These are phyloP conservation scores for Allobates femoralis DNA, from an alignment of 2,797 vertebrate genomes.

Conservation along the genomic window DNA sequence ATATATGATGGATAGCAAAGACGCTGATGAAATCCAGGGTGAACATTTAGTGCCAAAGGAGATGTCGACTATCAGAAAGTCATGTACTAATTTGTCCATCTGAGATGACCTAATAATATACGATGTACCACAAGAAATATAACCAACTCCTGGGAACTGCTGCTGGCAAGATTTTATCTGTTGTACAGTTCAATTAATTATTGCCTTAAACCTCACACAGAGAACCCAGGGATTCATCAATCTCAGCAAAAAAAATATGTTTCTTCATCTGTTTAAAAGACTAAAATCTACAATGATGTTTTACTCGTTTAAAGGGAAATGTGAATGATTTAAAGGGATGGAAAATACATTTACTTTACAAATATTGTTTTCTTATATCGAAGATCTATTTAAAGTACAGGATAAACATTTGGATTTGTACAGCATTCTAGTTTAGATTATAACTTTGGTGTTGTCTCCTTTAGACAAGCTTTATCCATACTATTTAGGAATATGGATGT, in stretches of 20 bases:
- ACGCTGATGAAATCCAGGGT: constrained; percentile 25
- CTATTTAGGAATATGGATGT: no score
- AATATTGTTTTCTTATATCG: not conserved
- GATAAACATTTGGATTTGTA: not conserved
- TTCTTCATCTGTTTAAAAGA: not conserved
- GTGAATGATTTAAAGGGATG: not conserved
- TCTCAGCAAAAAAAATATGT: not conserved
- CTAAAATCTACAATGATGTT: not conserved
- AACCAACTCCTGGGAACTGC: not conserved
- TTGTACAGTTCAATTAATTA: not conserved
- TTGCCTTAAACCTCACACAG: not conserved
- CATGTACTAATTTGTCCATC: not conserved
- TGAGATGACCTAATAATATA: constrained; percentile 18
- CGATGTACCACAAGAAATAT: constrained; percentile 4
- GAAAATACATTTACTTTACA: not conserved
- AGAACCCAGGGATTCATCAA: not conserved
- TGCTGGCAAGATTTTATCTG: constrained; percentile 18
- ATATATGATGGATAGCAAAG: constrained; percentile 33
- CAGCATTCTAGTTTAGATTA: not conserved
- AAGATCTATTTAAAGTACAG: not conserved
- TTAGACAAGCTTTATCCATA: no score
- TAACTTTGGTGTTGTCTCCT: not conserved
- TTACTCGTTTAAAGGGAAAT: not conserved
- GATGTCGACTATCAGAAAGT: constrained; percentile 14
- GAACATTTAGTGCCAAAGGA: constrained; percentile 1